phyloP scores from a whole-genome alignment of 2,113 vertebrate genomes.

The Mesocricetus auratus region DNA sequence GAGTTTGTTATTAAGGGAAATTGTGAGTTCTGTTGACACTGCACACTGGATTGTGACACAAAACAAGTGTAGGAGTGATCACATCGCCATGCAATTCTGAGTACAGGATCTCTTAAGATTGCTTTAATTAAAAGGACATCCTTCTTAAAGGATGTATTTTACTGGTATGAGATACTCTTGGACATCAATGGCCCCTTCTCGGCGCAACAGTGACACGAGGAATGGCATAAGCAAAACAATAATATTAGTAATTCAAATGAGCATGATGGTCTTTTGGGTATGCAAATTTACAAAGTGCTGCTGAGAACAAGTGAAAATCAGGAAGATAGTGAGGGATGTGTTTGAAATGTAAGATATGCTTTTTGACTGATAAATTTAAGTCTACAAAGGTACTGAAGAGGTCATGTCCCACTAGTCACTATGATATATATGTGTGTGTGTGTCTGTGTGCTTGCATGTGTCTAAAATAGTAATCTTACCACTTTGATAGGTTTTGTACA shows the following conservation, averaged over 20 bases:
- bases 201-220: background rate
- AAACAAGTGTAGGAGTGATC: accelerated
- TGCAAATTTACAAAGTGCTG: background rate
- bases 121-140: too few species aligned
- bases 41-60: too few species aligned
- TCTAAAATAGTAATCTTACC: background rate
- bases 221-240: background rate
- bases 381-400: background rate
- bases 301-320: background rate
- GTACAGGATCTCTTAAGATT: too few species aligned
- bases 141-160: background rate
- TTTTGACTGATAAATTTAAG: background rate
- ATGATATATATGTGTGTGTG: background rate
- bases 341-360: background rate
- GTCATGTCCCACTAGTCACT: background rate
- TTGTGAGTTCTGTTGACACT: background rate
- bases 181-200: background rate
- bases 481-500: background rate
- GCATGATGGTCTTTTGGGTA: background rate
- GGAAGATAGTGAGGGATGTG: background rate
- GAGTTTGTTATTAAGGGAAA: background rate
- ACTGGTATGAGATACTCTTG: background rate
- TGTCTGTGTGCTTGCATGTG: too few species aligned
- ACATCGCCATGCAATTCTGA: too few species aligned
- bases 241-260: background rate